Conservation (phyloP, 2,113 vertebrate species). For the Vulpes ferrilata region DNA sequence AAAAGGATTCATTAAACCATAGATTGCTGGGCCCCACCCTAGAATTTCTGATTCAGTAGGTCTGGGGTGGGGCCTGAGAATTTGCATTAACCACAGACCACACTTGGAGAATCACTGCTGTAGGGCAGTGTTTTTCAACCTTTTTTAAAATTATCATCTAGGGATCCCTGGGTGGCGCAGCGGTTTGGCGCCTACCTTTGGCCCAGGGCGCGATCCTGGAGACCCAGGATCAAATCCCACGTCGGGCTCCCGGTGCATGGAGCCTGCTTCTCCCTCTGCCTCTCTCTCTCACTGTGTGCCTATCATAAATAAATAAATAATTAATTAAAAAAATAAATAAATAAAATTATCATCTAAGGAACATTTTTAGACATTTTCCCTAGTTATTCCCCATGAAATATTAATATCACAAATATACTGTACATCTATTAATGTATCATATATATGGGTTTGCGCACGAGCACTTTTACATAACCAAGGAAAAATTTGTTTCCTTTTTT, state of each 20-base stretch:
- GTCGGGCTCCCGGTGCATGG: too few relatives aligned
- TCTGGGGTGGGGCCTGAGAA: neutral
- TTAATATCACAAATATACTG: slow-evolving; percentile 29
- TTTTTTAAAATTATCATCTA: neutral
- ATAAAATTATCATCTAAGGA: neutral
- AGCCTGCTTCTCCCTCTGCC: too few relatives aligned
- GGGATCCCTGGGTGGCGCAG: too few relatives aligned
- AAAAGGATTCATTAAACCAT: neutral
- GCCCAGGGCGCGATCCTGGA: too few relatives aligned
- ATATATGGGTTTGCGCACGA: neutral
- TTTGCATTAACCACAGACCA: neutral
- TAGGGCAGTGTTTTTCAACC: neutral
- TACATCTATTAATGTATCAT: neutral
- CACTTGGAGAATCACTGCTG: neutral
- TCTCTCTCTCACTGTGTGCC: too few relatives aligned
- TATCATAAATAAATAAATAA: too few relatives aligned
- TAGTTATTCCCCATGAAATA: neutral
- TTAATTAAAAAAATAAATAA: too few relatives aligned
- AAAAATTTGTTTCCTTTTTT: too few relatives aligned
- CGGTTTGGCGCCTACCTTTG: too few relatives aligned
- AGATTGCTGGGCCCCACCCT: neutral
- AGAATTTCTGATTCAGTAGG: slow-evolving; percentile 22
- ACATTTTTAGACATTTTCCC: neutral
- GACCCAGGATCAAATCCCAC: too few relatives aligned
- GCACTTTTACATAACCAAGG: neutral